Base-by-base conservation (phyloP, 2,113 vertebrate species). In the Prionailurus viverrinus region DNA sequence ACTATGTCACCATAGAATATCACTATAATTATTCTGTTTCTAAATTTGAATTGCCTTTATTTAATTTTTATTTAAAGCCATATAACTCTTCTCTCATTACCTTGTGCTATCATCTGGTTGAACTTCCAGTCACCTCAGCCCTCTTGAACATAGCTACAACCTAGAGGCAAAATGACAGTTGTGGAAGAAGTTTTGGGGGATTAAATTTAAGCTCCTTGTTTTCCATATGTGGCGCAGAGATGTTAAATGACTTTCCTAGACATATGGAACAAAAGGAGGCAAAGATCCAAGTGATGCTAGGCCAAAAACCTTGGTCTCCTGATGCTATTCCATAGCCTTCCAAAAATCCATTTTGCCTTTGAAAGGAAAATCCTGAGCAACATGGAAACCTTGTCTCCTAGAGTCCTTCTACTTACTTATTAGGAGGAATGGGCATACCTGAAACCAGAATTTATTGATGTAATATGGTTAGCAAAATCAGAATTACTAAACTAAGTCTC, bases 21-120 rank as follows among this genome's bases (percentile, higher is more conserved):
- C 97, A 95, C 81, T 95, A 45, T 96, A 96, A 98, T 98, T 97
- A 96, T 73, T 97, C 97, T 89, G 94, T 69, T 97, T 96, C 97
- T 97, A 97, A 97, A 95, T 96, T 92, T 96, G 82, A 97, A 96
- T 93, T 51, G 83, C 18, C 81, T 97, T 88, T 88, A 95, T 85
- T 94, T 94, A 84, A 89, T 81, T 98, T 95, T 94, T 96, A 94
- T 96, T 96, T 96, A 89, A 98, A 92, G 71, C 61, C 74, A 68
- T 51, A 48, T 25, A 88, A 41, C 41, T 95, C 76, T 86, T 93
- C 89, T 92, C 81, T 48, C 14, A 31, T 55, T 90, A 81, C 87
- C 25, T 90, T 51, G 69, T 78, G 74, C 83, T 92, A 48, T 90
- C 66, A 87, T 83, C 48, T 88, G 36, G 53, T 63, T 95, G 91